phyloP scores from a whole-genome alignment of 2,888 invertebrate genomes.

The Trachelus iudaicus region DNA sequence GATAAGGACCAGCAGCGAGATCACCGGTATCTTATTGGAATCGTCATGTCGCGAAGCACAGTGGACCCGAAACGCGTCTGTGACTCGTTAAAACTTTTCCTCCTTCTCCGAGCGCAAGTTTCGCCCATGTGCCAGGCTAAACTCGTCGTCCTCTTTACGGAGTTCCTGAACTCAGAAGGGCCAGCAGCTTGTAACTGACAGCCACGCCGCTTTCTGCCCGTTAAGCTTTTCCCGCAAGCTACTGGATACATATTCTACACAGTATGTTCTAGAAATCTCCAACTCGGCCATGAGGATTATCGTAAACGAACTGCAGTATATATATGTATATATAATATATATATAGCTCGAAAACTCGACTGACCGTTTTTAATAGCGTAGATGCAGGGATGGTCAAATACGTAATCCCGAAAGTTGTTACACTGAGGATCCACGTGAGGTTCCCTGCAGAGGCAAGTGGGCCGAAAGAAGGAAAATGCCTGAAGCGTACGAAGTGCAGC shows the following conservation, averaged over 20 bases:
- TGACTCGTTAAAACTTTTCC: slow-evolving; percentile 37
- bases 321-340: too few species aligned
- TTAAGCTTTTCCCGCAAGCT: too few species aligned
- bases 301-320: too few species aligned
- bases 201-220: too few species aligned
- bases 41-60: slow-evolving; percentile 15
- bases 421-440: slow-evolving; percentile 92
- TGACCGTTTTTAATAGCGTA: slow-evolving; percentile 90
- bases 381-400: slow-evolving; percentile 93
- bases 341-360: slow-evolving; percentile 32
- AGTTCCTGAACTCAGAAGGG: too few species aligned
- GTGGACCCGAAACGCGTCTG: slow-evolving; percentile 15
- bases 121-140: too few species aligned
- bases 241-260: too few species aligned
- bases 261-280: too few species aligned
- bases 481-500: slow-evolving; percentile 89
- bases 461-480: slow-evolving; percentile 93
- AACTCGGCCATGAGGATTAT: too few species aligned
- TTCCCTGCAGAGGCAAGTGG: slow-evolving; percentile 91
- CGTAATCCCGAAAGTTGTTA: slow-evolving; percentile 91
- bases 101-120: neutral
- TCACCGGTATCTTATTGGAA: slow-evolving; percentile 24
- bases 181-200: too few species aligned
- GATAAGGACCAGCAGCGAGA: too few species aligned
- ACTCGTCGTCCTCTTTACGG: too few species aligned